Base-by-base conservation (phyloP, 2,797 vertebrate genomes). In the Phalloptychus januarius region DNA sequence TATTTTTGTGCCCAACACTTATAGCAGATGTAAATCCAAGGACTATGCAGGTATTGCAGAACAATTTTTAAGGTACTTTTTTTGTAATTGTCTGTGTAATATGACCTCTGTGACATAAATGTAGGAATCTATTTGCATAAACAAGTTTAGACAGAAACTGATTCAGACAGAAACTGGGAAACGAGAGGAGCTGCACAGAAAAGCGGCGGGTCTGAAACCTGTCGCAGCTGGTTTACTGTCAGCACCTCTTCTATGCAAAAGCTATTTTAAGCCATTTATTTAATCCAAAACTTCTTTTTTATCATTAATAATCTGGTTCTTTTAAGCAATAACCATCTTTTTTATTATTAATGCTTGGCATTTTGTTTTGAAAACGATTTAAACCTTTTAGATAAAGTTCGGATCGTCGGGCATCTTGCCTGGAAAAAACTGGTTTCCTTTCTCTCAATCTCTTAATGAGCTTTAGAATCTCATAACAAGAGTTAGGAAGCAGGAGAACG, bases 101-200 rank as follows among this genome's bases (percentile, higher is more conserved):
- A 61, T 58, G 28, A 52, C 58, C 33, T 25, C 12, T 75, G 50
- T 38, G 10, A 20, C 16, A 23, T 33, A 72, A 80, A 91, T 83
- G 72, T 65, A 67, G 85, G 75, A 76, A 85, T 23, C n/a, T 5
- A 89, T 95, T 95, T 95, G 91, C 93, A 93, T 93, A 65, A 18
- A 63, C 58, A 67, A 87, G 81, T 82, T 80, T 82, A 81, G 74
- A 90, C 87, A 85, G 91, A 92, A 92, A 69, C 54, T 65, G 88
- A 81, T 82, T 80, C 83, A 81, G 74, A 90, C 86, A 84, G 91
- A 92, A 92, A 92, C 89, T 82, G 86, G 84, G 86, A 94, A 94
- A 89, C 76, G 88, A 92, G 84, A 90, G 80, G 77, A 89, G 84
- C 76, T 42, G 48, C 72, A 50, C 7, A 82, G 76, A 85, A 78